phyloP scores from a whole-genome alignment of 2,797 vertebrate species.

The Myiotriccus ornatus region DNA sequence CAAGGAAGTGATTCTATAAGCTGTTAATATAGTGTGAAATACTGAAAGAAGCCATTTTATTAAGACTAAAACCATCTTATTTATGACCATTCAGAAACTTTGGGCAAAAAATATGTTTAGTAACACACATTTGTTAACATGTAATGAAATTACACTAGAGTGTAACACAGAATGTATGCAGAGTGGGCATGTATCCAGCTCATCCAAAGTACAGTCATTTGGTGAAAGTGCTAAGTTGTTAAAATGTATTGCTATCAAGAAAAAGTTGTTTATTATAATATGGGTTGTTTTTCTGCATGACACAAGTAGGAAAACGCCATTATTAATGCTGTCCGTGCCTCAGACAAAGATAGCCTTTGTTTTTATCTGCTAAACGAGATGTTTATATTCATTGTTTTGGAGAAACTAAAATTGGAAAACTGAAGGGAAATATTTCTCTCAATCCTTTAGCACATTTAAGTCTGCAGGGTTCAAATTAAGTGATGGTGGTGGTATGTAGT shows the following conservation, averaged over 20 bases:
- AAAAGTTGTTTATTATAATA: neutral
- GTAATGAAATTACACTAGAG: neutral
- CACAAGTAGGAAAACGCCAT: neutral
- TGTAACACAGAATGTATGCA: neutral
- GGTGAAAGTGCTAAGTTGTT: neutral
- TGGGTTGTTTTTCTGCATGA: neutral
- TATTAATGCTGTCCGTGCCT: neutral
- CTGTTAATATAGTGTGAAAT: neutral
- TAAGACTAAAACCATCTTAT: neutral
- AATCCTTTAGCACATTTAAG: neutral
- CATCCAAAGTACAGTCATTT: neutral
- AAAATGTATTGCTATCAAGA: neutral
- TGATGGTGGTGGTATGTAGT: neutral
- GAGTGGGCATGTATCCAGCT: neutral
- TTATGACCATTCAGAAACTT: neutral
- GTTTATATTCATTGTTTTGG: neutral
- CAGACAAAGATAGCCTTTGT: neutral
- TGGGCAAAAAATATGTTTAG: neutral
- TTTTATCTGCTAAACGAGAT: fast-evolving
- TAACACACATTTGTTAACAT: neutral
- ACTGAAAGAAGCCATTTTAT: neutral
- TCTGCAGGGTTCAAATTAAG: neutral
- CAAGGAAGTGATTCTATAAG: neutral
- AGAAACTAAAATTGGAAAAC: neutral
- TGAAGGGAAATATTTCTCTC: neutral